Base-by-base conservation (phyloP, 2,113 vertebrate genomes). In the Rhea americana region DNA sequence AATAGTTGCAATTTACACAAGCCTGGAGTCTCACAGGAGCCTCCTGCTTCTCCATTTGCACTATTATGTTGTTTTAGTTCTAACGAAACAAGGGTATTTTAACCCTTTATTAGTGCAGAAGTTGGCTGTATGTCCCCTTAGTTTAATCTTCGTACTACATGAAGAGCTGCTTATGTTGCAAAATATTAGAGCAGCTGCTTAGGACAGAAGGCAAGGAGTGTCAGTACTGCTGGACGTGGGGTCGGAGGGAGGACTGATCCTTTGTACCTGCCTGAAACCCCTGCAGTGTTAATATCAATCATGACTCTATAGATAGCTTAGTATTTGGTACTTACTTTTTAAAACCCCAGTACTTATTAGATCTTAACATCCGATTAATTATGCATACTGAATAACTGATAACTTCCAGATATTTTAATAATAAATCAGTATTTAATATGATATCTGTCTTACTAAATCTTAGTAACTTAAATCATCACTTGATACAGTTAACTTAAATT, bases 401-500 rank as follows among this genome's bases (percentile, higher is more conserved):
- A 55, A 71, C 61, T 79, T 87, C 82, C 50, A 28, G 20, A 20
- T 58, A 8, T 61, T 91, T 62, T 91, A 93, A 51, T 84, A 81
- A 92, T 51, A 78, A 87, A 93, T 83, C 74, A 72, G 32, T 75
- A 75, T 87, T 90, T 90, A 85, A 81, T 72, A 80, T 3, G 5
- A 48, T 53, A 51, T 18, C 68, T 48, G 3, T 88, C 80, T 65
- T 88, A 32, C 43, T 72, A 81, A 91, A 8, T 88, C 85, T 77
- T 81, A 41, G 28, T 75, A 56, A 88, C 25, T 89, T 92, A 93
- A 75, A 90, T 81, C 61, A 81, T 93, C 28, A 22, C 61, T 93
- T 82, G 43, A 91, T 93, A 55, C 72, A 87, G 93, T 96, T 88
- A 88, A 88, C 78, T 93, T 93, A 91, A 92, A 91, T 91, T 92